Percentiles rank a stretch among this genome's conserved stretches.
Evolutionary conservation across 1,140 invertebrate species (phyloP).

Genomic region (Saxidomus purpurata): DNA sequence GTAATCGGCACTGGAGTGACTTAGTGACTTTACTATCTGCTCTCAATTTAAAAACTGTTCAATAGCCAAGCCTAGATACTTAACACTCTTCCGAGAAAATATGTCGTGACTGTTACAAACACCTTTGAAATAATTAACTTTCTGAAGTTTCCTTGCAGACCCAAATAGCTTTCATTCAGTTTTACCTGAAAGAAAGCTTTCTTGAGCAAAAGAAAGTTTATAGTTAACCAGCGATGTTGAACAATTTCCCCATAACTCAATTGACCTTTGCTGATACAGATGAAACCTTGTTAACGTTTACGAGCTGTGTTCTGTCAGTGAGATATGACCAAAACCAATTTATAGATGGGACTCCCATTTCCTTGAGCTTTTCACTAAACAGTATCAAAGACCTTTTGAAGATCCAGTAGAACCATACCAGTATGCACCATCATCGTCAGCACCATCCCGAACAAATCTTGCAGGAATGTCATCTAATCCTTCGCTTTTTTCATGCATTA

Average conservation of each 20-base stretch:
- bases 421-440: no score
- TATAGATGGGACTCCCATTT: background rate
- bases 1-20: no score
- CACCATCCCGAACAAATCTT: conserved; percentile 40
- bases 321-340: background rate
- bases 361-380: background rate
- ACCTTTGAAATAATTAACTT: background rate
- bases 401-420: no score
- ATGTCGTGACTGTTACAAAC: background rate
- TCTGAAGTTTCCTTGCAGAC: no score
- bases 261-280: conserved; percentile 12
- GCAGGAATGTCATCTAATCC: conserved; percentile 42
- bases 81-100: background rate
- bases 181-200: background rate
- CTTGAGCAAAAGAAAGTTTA: background rate
- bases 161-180: background rate
- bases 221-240: conserved; percentile 1
- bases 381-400: no score
- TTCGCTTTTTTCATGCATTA: conserved; percentile 20
- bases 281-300: no score
- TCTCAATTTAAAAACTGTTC: no score
- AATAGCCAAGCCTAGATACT: no score
- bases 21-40: no score
- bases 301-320: background rate
- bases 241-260: background rate